These are phyloP conservation scores for Diaphora mendica DNA, from an alignment of 2,888 invertebrate genomes.

Conservation along the genomic window DNA sequence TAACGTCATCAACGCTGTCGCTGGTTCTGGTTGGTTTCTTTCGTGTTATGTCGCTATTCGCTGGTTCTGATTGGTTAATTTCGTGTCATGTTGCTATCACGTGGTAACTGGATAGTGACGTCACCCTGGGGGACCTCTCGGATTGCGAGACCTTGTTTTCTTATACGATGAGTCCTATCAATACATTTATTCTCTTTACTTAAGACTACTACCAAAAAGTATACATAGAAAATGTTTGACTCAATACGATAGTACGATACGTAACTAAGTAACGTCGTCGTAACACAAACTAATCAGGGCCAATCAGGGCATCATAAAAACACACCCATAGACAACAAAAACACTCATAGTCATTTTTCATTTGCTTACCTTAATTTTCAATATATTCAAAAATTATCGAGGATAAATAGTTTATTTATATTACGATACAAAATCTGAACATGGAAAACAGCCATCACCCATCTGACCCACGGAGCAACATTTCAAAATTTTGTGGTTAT, in stretches of 20 bases:
- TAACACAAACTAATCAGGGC: not conserved
- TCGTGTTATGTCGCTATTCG: no score
- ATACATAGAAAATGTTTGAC: not conserved
- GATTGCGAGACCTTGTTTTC: no score
- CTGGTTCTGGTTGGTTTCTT: no score
- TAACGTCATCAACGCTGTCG: no score
- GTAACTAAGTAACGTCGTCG: no score
- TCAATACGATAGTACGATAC: not conserved
- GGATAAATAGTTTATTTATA: not conserved
- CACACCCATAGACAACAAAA: not conserved
- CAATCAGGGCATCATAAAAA: not conserved
- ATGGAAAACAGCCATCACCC: conserved; percentile 61
- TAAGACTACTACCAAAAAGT: not conserved
- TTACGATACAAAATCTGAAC: not conserved
- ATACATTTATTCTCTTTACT: not conserved
- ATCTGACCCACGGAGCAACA: conserved; percentile 68
- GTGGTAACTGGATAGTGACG: no score
- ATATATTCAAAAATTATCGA: not conserved
- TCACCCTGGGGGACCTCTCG: no score
- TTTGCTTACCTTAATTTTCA: not conserved
- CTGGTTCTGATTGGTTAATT: no score
- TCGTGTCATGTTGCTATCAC: no score
- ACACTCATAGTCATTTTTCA: not conserved
- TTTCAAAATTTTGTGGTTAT: conserved; percentile 71
- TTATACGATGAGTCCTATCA: not conserved